These are phyloP conservation scores for Psilopsiagon aymara DNA, from an alignment of 2,113 vertebrate genomes.

Conservation along the genomic window DNA sequence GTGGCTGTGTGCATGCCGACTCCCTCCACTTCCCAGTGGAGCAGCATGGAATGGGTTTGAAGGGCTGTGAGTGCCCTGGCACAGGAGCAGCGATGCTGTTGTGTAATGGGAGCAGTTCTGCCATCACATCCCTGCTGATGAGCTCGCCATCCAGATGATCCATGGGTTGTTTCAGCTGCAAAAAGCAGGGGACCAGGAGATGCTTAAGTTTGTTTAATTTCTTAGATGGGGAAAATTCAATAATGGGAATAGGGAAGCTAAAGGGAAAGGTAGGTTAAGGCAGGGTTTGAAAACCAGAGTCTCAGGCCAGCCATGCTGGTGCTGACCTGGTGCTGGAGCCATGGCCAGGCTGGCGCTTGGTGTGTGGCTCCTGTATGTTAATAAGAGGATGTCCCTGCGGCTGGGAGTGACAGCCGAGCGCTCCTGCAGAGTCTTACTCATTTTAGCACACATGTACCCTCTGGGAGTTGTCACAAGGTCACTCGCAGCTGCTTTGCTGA, in stretches of 20 bases:
- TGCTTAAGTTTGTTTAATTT: background rate
- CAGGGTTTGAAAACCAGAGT: background rate
- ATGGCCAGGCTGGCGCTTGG: background rate
- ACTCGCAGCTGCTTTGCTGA: background rate
- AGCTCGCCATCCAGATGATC: background rate
- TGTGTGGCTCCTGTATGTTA: background rate
- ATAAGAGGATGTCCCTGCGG: background rate
- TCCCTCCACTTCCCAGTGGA: accelerated
- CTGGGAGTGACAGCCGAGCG: background rate
- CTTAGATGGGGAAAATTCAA: background rate
- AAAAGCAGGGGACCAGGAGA: background rate
- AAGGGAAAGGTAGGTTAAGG: background rate
- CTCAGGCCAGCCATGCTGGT: accelerated
- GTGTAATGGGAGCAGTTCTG: background rate
- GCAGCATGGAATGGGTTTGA: background rate
- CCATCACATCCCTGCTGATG: background rate
- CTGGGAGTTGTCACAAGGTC: background rate
- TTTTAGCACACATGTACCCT: background rate
- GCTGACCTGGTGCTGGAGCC: background rate
- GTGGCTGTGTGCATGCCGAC: background rate
- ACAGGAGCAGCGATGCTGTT: accelerated
- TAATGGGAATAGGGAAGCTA: background rate
- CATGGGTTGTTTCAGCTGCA: accelerated
- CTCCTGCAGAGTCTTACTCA: background rate
- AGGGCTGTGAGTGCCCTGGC: background rate